Evolutionary conservation across 2,113 vertebrate genomes (phyloP).

Genomic region (Australoheros scitulus): DNA sequence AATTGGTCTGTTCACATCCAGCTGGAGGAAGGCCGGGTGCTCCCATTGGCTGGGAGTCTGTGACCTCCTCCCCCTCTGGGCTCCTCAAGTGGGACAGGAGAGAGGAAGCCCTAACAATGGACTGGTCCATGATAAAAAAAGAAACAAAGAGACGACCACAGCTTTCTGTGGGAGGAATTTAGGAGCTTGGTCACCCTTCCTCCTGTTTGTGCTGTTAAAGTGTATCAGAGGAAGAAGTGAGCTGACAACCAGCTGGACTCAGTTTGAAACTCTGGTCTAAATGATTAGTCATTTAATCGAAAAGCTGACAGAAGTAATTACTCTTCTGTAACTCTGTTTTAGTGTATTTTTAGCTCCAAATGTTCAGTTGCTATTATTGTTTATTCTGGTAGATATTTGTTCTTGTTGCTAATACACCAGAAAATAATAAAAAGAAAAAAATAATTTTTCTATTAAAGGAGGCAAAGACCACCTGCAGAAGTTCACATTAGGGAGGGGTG

Average conservation of each 20-base stretch:
- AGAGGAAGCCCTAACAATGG: constrained; percentile 71
- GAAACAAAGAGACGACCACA: constrained; percentile 66
- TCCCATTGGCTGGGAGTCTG: constrained; percentile 71
- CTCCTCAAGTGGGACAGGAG: constrained; percentile 63
- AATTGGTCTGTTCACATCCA: constrained; percentile 73
- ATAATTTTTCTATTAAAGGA: no score
- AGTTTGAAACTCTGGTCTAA: neutral
- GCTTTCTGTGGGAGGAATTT: constrained; percentile 53
- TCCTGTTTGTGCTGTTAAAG: neutral
- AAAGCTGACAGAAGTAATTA: neutral
- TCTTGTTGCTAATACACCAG: no score
- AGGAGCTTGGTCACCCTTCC: neutral
- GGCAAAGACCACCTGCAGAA: neutral
- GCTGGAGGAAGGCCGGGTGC: constrained; percentile 46
- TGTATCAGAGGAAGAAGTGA: neutral
- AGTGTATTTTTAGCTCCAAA: neutral
- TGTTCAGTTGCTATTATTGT: no score
- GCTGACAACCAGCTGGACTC: neutral
- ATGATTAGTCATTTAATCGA: neutral
- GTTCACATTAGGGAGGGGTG: neutral
- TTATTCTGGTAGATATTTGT: no score
- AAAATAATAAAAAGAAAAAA: no score
- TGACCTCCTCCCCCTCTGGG: constrained; percentile 49
- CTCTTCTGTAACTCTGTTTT: neutral
- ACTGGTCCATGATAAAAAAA: constrained; percentile 59